phyloP scores from a whole-genome alignment of 1,140 invertebrate genomes.

The Leptinotarsa lineolata region DNA sequence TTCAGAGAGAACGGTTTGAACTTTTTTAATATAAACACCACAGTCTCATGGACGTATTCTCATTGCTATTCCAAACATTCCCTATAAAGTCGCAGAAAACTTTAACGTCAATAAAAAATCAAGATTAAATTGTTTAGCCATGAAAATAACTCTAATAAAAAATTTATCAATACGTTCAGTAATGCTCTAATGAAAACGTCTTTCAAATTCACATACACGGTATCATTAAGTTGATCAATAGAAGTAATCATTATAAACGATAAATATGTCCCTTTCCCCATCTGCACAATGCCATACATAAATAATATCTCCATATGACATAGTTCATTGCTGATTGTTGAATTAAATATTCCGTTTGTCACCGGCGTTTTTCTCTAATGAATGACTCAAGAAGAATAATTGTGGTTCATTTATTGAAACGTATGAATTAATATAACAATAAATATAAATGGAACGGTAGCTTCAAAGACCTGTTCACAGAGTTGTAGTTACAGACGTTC shows the following conservation, averaged over 20 bases:
- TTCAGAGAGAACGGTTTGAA: no score
- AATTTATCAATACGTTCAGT: neutral
- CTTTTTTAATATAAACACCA: no score
- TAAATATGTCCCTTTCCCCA: neutral
- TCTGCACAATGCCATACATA: neutral
- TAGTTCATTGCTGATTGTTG: neutral
- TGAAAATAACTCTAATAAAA: neutral
- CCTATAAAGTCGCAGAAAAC: no score
- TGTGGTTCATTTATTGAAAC: neutral
- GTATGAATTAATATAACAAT: conserved; percentile 3
- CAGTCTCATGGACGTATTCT: no score
- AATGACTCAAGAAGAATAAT: conserved; percentile 7
- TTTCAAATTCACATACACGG: neutral
- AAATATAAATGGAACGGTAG: neutral
- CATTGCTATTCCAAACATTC: no score
- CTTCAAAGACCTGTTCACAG: neutral
- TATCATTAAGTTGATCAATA: neutral
- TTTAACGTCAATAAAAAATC: neutral
- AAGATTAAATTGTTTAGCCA: neutral
- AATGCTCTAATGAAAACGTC: neutral
- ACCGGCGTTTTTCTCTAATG: conserved; percentile 16
- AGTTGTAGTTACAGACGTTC: no score
- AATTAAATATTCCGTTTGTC: conserved; percentile 13
- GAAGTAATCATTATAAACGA: neutral
- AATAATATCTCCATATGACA: neutral